These are phyloP conservation scores for Artibeus jamaicensis DNA, from an alignment of 2,797 vertebrate species.

Conservation along the genomic window DNA sequence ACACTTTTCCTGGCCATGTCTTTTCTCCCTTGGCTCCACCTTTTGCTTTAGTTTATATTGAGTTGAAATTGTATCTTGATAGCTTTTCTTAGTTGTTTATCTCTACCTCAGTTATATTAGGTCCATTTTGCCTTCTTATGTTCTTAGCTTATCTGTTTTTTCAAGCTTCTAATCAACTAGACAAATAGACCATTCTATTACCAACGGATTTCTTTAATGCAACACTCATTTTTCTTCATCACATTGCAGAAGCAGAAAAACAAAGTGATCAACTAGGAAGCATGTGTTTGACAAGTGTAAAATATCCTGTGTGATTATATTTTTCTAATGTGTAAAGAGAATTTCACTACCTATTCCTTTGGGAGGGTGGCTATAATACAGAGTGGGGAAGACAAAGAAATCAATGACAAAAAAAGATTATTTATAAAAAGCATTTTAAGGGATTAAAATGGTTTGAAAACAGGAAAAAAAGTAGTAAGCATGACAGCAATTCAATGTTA, in stretches of 20 bases:
- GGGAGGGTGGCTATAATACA: not conserved
- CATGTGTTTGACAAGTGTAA: not conserved
- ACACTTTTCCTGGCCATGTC: not conserved
- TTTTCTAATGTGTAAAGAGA: not conserved
- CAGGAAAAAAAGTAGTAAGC: no score
- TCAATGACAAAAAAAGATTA: not conserved
- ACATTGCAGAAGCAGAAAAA: not conserved
- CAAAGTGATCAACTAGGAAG: not conserved
- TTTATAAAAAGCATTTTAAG: not conserved
- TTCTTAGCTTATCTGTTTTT: constrained; percentile 1
- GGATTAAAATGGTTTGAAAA: not conserved
- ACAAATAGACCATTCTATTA: not conserved
- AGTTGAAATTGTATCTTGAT: not conserved
- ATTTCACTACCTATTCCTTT: not conserved
- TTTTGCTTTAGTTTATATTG: not conserved
- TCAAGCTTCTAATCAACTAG: not conserved
- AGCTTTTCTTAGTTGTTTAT: not conserved
- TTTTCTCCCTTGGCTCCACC: not conserved
- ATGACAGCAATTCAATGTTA: not conserved
- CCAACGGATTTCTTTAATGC: constrained; percentile 3
- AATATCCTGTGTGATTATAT: not conserved
- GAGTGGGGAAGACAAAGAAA: not conserved
- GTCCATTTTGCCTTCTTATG: not conserved
- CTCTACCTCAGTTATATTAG: not conserved
- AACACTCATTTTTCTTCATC: constrained; percentile 36